Base-by-base conservation (phyloP, 1,140 invertebrate genomes). In the Apolygus lucorum region DNA sequence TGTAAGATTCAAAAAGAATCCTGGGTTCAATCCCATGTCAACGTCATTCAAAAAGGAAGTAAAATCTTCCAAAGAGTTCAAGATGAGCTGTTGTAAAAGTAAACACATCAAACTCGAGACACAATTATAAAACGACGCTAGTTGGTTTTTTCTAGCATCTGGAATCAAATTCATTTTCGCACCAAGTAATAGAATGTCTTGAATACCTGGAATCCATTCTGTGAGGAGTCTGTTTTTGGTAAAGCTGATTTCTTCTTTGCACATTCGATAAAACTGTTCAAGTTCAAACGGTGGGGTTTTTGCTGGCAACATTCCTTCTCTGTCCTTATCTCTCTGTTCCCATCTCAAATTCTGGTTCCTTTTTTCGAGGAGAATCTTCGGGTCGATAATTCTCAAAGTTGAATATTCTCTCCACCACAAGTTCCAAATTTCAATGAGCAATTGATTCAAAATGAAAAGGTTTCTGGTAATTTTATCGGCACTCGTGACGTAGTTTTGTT, bases 91-190 rank as follows among this genome's bases (percentile, higher is more conserved):
- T 78, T 93, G 90, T 25, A 96, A 78, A 74, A 94, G 90, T 72
- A 87, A 87, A 2, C 91, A 90, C 93, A 96, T 95, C 22, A 95
- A 81, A 21, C 87, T 87, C 2, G 90, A 88, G 1, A 94, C 84
- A 74, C 90, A 92, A 75, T 93, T 89, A 75, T 90, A 95, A 80
- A 95, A 93, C 65, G 85, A 83, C 75, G 85, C 84, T 74, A 90
- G 84, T 81, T 82, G 52, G 82, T 83, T 71, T 88, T 84, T 59
- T 86, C 83, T 11, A 84, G 82, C 69, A 86, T 84, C 4, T 91
- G 90, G 68, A 95, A 59, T 59, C 22, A 59, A 59, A 22, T 59
- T 59, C 54, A 14, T 11, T 59, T 59, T 59, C 8, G 54, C 54
- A 17, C 54, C 54, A 24, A 59, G 11, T 4, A 59, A 22, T 13